Conservation (phyloP, 2,797 vertebrate species). For the Podarcis siculus region DNA sequence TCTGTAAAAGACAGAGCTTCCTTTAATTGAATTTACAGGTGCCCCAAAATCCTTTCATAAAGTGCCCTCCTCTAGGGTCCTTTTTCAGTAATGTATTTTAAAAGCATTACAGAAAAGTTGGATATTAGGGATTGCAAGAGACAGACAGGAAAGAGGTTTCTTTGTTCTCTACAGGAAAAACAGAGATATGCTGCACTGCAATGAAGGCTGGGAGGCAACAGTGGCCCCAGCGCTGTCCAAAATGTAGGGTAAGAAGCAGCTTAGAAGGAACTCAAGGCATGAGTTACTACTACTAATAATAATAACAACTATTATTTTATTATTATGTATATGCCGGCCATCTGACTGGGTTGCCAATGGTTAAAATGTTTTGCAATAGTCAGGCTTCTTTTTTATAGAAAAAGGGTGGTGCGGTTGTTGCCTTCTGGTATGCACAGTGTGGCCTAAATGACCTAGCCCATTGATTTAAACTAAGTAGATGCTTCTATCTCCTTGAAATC, state of each 20-base stretch:
- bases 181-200: not conserved
- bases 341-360: too few relatives aligned
- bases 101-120: not conserved
- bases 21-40: not conserved
- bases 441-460: not conserved
- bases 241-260: not conserved
- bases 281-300: not conserved
- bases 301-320: not conserved
- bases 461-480: not conserved
- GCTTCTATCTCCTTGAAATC: not conserved
- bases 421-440: too few relatives aligned
- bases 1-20: not conserved
- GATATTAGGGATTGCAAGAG: not conserved
- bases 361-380: not conserved
- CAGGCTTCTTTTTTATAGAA: too few relatives aligned
- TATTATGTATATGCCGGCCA: not conserved
- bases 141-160: not conserved
- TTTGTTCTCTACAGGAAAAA: not conserved
- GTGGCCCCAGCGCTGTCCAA: not conserved
- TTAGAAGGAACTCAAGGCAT: not conserved
- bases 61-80: not conserved
- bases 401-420: not conserved
- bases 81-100: not conserved
- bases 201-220: not conserved
- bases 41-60: not conserved